Conservation (phyloP, 2,888 invertebrate species). For the Venusia cambrica region DNA sequence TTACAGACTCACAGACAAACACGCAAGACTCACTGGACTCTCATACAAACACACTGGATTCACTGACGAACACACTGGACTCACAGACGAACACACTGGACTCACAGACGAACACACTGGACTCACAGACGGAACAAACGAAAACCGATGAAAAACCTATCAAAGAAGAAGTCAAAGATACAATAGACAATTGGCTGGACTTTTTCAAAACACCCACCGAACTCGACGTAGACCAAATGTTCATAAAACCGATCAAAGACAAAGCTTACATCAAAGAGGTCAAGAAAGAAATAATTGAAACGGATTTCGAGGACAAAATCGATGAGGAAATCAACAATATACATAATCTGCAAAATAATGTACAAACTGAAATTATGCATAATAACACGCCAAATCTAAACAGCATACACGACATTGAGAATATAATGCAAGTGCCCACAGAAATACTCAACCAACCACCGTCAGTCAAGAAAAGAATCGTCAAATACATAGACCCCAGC, state of each 20-base stretch:
- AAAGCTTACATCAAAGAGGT: constrained; percentile 29
- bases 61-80: constrained; percentile 3
- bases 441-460: constrained; percentile 45
- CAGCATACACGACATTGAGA: no score
- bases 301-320: constrained; percentile 20
- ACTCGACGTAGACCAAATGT: constrained; percentile 68
- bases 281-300: constrained; percentile 8
- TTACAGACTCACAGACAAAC: constrained; percentile 20
- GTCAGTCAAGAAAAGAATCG: constrained; percentile 56
- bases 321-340: constrained; percentile 5
- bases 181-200: constrained; percentile 58
- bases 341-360: no score
- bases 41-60: constrained; percentile 6
- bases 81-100: constrained; percentile 6
- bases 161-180: no score
- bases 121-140: constrained; percentile 3
- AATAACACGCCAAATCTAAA: constrained; percentile 5
- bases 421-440: constrained; percentile 37
- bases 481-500: constrained; percentile 67
- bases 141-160: constrained; percentile 20
- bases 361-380: constrained; percentile 2
- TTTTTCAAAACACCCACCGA: constrained; percentile 64
- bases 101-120: constrained; percentile 1
- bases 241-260: constrained; percentile 57
- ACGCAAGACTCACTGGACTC: no score